Conservation (phyloP, 2,888 invertebrate species). For the Epsilonema sp. region DNA sequence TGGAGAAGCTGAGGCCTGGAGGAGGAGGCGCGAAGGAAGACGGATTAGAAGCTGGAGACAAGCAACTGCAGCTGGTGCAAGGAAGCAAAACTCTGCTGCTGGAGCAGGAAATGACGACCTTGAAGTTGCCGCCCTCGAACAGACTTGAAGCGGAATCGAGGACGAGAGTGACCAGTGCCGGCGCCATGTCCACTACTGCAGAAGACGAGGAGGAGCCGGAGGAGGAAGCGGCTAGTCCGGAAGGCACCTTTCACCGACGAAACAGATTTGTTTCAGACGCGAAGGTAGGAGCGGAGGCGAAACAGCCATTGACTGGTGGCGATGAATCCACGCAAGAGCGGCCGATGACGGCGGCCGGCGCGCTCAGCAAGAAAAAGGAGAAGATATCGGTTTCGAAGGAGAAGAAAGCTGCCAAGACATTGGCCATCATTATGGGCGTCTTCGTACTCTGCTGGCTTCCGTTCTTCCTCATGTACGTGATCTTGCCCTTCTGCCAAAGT, state of each 20-base stretch:
- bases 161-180: too few species aligned
- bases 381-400: slow-evolving; percentile 11
- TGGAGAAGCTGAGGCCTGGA: neutral
- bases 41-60: neutral
- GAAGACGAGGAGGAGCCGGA: too few species aligned
- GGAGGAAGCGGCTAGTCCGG: neutral
- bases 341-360: too few species aligned
- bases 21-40: neutral
- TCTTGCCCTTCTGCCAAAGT: slow-evolving; percentile 25
- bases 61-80: neutral
- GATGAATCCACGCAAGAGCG: too few species aligned
- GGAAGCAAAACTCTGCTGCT: too few species aligned
- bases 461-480: slow-evolving; percentile 27
- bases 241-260: neutral
- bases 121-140: too few species aligned
- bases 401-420: slow-evolving; percentile 29
- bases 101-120: too few species aligned
- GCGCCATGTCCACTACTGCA: too few species aligned
- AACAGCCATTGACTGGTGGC: too few species aligned
- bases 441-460: slow-evolving; percentile 29
- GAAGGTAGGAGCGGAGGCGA: too few species aligned
- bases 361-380: too few species aligned
- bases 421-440: slow-evolving; percentile 30
- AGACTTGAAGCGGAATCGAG: too few species aligned
- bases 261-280: neutral